Percentiles rank a stretch among this genome's conserved stretches.
Evolutionary conservation across 2,113 vertebrate species (phyloP).

Genomic region (Cheirogaleus medius): DNA sequence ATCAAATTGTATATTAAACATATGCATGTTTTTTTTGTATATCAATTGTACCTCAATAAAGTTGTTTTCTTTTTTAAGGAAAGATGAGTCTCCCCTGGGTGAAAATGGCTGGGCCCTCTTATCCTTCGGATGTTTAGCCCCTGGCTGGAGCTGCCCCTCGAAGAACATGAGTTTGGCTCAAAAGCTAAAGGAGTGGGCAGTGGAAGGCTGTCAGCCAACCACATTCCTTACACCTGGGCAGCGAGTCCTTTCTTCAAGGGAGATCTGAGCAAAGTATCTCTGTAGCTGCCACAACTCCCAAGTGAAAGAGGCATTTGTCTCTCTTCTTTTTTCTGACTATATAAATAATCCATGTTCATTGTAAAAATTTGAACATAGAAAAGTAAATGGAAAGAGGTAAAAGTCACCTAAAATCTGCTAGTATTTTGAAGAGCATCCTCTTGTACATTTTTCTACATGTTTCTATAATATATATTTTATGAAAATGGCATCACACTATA

Average conservation of each 20-base stretch:
- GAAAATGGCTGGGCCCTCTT: not conserved
- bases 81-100: not conserved
- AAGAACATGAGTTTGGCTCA: not conserved
- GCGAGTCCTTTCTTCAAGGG: not conserved
- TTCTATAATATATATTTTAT: slow-evolving; percentile 31
- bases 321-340: not conserved
- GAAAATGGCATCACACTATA: not conserved
- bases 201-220: not conserved
- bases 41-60: not conserved
- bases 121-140: not conserved
- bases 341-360: slow-evolving; percentile 39
- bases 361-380: slow-evolving; percentile 44
- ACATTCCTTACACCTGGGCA: not conserved
- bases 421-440: not conserved
- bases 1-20: not conserved
- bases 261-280: not conserved
- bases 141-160: not conserved
- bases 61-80: not conserved
- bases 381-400: slow-evolving; percentile 41
- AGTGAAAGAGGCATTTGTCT: not conserved
- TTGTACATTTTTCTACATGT: not conserved
- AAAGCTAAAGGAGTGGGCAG: not conserved
- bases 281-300: not conserved
- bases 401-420: not conserved
- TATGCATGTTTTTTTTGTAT: not conserved